Percentiles rank a stretch among this genome's conserved stretches.
These are phyloP conservation scores for Clusia tigrina DNA, from an alignment of 2,888 invertebrate species.

Conservation along the genomic window DNA sequence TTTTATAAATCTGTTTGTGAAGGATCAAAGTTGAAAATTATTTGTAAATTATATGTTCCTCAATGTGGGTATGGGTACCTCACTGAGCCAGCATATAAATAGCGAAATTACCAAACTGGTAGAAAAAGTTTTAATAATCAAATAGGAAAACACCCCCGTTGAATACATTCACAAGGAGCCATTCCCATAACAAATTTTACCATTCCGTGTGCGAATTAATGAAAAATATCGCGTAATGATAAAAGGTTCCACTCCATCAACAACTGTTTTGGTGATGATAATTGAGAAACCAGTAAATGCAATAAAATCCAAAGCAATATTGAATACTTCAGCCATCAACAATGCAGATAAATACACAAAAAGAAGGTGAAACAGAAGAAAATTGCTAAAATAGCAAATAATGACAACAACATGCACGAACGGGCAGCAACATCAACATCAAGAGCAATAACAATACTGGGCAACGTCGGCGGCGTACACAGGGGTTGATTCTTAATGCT, in stretches of 20 bases:
- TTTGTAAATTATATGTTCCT: too few relatives aligned
- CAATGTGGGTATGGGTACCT: too few relatives aligned
- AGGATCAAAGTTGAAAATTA: too few relatives aligned
- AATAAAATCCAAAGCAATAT: constrained; percentile 41
- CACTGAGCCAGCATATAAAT: too few relatives aligned
- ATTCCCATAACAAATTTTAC: constrained; percentile 37
- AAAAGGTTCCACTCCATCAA: background rate
- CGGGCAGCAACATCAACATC: background rate
- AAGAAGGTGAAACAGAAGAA: constrained; percentile 40
- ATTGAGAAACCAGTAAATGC: constrained; percentile 30
- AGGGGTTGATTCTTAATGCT: constrained; percentile 49
- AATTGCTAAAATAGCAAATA: constrained; percentile 58
- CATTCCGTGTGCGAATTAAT: constrained; percentile 6
- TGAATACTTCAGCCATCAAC: constrained; percentile 38
- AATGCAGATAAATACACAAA: constrained; percentile 4
- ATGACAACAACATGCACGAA: constrained; percentile 48
- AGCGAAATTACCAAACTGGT: background rate
- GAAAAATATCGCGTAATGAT: background rate
- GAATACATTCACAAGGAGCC: constrained; percentile 19
- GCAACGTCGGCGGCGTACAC: constrained; percentile 10
- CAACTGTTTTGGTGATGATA: constrained; percentile 24
- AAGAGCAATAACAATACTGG: background rate
- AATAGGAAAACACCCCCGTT: constrained; percentile 24
- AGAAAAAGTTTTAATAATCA: background rate
- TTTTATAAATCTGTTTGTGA: too few relatives aligned